Evolutionary conservation across 2,888 invertebrate genomes (phyloP).

Genomic region (Oscheius sp.): DNA sequence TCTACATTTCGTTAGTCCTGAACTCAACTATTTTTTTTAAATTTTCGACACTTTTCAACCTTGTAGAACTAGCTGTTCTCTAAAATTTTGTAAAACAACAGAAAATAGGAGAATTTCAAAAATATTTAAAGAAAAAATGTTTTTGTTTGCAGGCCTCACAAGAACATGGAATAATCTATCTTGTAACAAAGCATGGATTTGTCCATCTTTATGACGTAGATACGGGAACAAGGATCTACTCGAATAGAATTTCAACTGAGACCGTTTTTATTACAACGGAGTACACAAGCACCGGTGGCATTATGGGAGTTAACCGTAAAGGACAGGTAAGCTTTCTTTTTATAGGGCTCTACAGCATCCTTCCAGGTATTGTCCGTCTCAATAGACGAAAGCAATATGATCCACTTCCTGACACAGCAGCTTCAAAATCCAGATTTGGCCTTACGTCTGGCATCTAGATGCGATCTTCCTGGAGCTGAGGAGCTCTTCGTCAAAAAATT

Average conservation of each 20-base stretch:
- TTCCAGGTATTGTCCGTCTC: conserved; percentile 91
- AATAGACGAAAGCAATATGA: conserved; percentile 97
- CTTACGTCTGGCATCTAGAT: conserved; percentile 86
- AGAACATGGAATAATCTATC: conserved; percentile 94
- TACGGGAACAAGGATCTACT: conserved; percentile 94
- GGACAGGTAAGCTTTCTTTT: conserved; percentile 74
- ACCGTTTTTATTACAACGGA: conserved; percentile 98
- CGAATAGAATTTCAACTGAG: conserved; percentile 97
- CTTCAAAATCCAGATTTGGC: conserved; percentile 96
- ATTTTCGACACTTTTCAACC: not conserved
- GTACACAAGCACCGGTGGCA: conserved; percentile 91
- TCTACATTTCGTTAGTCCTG: too few species aligned
- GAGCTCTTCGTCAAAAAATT: conserved; percentile 96
- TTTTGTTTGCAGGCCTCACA: too few species aligned
- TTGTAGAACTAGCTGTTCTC: too few species aligned
- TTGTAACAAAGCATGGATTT: conserved; percentile 98
- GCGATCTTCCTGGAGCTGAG: conserved; percentile 79
- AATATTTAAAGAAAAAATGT: conserved; percentile 21
- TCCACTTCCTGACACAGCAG: conserved; percentile 93
- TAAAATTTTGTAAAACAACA: not conserved
- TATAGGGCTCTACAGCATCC: not conserved
- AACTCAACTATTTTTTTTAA: too few species aligned
- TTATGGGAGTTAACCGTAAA: conserved; percentile 84
- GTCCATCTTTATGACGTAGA: conserved; percentile 98
- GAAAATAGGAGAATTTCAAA: conserved; percentile 18